phyloP scores from a whole-genome alignment of 2,797 vertebrate species.

The Betta splendens region DNA sequence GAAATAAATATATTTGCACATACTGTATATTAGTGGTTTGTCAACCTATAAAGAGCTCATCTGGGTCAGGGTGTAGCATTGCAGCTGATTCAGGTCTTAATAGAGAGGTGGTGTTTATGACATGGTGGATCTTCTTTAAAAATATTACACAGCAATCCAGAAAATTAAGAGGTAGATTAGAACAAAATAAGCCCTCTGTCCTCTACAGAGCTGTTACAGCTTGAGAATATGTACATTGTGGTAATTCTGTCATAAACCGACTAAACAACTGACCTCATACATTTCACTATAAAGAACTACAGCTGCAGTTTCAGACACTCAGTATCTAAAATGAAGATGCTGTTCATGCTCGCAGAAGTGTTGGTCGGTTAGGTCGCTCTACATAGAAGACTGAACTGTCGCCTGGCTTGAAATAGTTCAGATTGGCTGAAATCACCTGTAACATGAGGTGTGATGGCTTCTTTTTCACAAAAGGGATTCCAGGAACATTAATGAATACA shows the following conservation, averaged over 20 bases:
- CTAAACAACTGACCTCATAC: neutral
- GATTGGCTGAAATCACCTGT: neutral
- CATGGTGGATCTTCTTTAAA: neutral
- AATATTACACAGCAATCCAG: neutral
- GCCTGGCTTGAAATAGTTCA: neutral
- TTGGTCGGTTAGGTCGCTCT: neutral
- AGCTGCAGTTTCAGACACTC: neutral
- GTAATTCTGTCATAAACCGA: neutral
- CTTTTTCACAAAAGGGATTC: neutral
- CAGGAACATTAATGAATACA: neutral
- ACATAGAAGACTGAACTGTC: neutral
- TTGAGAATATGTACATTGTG: neutral
- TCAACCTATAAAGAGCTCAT: neutral
- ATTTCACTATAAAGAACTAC: constrained; percentile 25
- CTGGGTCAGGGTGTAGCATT: neutral
- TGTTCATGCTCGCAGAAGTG: neutral
- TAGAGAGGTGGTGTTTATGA: constrained; percentile 9
- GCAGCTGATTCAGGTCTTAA: constrained; percentile 1
- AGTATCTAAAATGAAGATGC: neutral
- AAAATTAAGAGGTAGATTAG: constrained; percentile 17
- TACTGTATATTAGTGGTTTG: neutral
- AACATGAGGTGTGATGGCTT: neutral
- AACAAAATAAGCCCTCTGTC: neutral
- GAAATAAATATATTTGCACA: no score
- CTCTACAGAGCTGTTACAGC: neutral